Conservation (phyloP, 1,140 invertebrate species). For the Brachionus calyciflorus region DNA sequence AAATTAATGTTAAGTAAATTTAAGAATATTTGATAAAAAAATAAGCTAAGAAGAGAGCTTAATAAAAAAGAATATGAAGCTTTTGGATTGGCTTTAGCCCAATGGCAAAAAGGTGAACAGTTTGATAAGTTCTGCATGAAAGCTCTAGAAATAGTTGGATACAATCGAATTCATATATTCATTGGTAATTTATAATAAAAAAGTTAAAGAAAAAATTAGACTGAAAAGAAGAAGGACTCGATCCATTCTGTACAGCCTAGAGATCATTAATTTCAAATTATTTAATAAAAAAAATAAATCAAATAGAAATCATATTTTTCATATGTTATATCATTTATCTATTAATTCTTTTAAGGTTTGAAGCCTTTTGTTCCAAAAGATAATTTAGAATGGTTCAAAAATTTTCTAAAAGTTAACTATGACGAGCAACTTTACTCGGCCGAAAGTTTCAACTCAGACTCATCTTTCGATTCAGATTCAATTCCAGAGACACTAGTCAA, state of each 20-base stretch:
- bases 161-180: constrained; percentile 1
- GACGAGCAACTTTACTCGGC: not conserved
- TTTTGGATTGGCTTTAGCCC: not conserved
- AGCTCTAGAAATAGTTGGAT: constrained; percentile 9
- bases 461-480: constrained; percentile 12
- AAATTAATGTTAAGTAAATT: not conserved
- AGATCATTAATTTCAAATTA: too few relatives aligned
- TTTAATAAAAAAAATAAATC: too few relatives aligned
- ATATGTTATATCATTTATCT: too few relatives aligned
- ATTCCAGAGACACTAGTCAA: not conserved
- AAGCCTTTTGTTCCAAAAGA: constrained; percentile 32
- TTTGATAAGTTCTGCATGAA: constrained; percentile 38
- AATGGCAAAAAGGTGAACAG: constrained; percentile 29
- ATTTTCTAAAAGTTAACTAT: constrained; percentile 17
- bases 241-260: too few relatives aligned
- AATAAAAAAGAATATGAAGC: constrained; percentile 22
- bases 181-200: not conserved
- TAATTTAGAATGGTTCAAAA: constrained; percentile 28
- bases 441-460: not conserved
- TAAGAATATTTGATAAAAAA: too few relatives aligned
- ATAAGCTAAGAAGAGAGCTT: not conserved
- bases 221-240: too few relatives aligned
- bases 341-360: not conserved
- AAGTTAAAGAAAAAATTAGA: too few relatives aligned
- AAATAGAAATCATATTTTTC: too few relatives aligned